Conservation (phyloP, 2,113 vertebrate genomes). For the Pseudopipra pipra region DNA sequence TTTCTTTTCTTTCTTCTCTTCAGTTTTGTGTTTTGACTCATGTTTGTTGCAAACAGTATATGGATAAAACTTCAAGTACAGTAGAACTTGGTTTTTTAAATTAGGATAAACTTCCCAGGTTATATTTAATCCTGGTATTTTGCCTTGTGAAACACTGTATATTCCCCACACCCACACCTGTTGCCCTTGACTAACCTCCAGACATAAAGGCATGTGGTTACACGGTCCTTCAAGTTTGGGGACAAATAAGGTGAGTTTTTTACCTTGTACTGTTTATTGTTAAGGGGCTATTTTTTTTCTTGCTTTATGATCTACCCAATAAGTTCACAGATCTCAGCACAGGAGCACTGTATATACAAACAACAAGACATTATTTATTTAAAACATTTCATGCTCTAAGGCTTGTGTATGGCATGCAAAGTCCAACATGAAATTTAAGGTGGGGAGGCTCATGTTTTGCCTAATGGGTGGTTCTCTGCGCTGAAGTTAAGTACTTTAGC, state of each 20-base stretch:
- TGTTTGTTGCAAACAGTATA: neutral
- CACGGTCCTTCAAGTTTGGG: neutral
- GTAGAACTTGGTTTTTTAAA: neutral
- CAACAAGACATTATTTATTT: slow-evolving; percentile 58
- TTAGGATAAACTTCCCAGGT: neutral
- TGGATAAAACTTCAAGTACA: neutral
- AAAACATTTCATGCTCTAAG: slow-evolving; percentile 37
- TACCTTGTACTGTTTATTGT: slow-evolving; percentile 27
- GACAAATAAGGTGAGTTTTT: slow-evolving; percentile 55
- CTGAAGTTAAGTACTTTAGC: neutral
- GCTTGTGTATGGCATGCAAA: slow-evolving; percentile 33
- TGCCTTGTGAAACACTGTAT: neutral
- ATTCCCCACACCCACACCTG: neutral
- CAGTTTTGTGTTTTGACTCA: neutral
- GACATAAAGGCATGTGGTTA: slow-evolving; percentile 16
- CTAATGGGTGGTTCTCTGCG: neutral
- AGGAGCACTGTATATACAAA: slow-evolving; percentile 36
- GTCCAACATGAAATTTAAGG: slow-evolving; percentile 27
- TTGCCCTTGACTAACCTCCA: slow-evolving; percentile 57
- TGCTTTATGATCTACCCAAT: neutral
- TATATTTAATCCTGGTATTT: neutral
- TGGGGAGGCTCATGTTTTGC: neutral
- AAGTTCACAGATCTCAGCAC: neutral
- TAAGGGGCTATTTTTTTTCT: neutral
- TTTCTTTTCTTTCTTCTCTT: neutral